Evolutionary conservation across 2,888 invertebrate species (phyloP).

Genomic region (Drosophila hawaiiensis): DNA sequence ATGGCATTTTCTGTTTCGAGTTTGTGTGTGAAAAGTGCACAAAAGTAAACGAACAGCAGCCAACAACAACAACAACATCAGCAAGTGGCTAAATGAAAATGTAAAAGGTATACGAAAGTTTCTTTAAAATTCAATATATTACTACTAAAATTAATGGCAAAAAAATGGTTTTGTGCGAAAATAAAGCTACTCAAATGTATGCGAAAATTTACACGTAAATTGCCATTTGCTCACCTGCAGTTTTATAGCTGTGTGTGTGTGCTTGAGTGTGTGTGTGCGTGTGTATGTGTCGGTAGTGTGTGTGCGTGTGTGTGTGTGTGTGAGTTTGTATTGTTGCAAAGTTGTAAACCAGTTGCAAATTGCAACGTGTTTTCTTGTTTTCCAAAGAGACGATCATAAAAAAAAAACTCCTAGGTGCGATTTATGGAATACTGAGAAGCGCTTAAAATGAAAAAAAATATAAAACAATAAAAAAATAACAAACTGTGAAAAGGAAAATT

Average conservation of each 20-base stretch:
- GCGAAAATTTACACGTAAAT: constrained; percentile 48
- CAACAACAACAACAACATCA: constrained; percentile 6
- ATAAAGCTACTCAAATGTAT: constrained; percentile 19
- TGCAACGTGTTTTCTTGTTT: constrained; percentile 73
- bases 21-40: constrained; percentile 76
- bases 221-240: constrained; percentile 75
- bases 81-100: constrained; percentile 52
- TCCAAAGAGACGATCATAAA: constrained; percentile 50
- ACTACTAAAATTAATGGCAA: constrained; percentile 40
- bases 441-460: neutral
- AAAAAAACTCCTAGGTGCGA: constrained; percentile 25
- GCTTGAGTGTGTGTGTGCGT: constrained; percentile 10
- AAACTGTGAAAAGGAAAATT: neutral
- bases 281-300: constrained; percentile 8
- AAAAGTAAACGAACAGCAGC: constrained; percentile 51
- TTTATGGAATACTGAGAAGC: constrained; percentile 5
- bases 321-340: constrained; percentile 67
- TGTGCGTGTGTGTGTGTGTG: constrained; percentile 16
- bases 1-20: constrained; percentile 78
- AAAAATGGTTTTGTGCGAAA: constrained; percentile 25
- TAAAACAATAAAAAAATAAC: neutral
- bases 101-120: constrained; percentile 67
- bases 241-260: constrained; percentile 26
- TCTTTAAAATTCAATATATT: constrained; percentile 28
- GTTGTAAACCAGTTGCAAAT: constrained; percentile 80